Percentiles rank a stretch among this genome's conserved stretches.
Conservation (phyloP, 2,797 vertebrate species). For the Amblyraja radiata region DNA sequence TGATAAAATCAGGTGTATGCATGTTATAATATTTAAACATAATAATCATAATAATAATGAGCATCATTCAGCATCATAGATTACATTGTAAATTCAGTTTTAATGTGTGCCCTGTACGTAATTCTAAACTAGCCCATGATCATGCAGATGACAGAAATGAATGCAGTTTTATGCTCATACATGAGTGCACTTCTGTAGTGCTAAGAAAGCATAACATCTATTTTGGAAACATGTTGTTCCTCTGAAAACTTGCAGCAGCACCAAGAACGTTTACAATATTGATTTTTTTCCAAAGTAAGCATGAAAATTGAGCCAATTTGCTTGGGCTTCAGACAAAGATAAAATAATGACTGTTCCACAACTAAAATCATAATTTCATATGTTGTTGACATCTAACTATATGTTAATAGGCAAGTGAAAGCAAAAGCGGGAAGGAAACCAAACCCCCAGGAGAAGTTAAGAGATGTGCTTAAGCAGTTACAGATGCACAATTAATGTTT, state of each 20-base stretch:
- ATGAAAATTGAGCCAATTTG: neutral
- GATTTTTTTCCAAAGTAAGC: slow-evolving; percentile 20
- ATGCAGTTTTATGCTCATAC: neutral
- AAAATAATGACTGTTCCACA: neutral
- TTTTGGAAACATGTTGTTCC: neutral
- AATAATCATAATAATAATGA: neutral
- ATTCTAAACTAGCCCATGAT: neutral
- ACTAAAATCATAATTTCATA: neutral
- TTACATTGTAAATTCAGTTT: neutral
- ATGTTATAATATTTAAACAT: neutral
- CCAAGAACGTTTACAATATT: neutral
- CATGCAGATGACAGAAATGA: neutral
- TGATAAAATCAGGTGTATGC: neutral
- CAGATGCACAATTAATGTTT: slow-evolving; percentile 3
- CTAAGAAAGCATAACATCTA: neutral
- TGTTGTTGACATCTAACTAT: neutral
- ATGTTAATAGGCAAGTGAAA: slow-evolving; percentile 8
- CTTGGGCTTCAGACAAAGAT: neutral
- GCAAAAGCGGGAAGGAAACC: slow-evolving; percentile 21
- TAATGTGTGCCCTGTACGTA: neutral
- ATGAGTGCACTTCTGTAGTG: neutral
- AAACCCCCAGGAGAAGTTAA: neutral
- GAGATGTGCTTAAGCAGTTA: slow-evolving; percentile 11
- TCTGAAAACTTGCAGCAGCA: neutral
- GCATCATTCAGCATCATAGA: neutral